Percentiles rank a stretch among this genome's conserved stretches.
Evolutionary conservation across 2,113 vertebrate species (phyloP).

Genomic region (Alces alces): DNA sequence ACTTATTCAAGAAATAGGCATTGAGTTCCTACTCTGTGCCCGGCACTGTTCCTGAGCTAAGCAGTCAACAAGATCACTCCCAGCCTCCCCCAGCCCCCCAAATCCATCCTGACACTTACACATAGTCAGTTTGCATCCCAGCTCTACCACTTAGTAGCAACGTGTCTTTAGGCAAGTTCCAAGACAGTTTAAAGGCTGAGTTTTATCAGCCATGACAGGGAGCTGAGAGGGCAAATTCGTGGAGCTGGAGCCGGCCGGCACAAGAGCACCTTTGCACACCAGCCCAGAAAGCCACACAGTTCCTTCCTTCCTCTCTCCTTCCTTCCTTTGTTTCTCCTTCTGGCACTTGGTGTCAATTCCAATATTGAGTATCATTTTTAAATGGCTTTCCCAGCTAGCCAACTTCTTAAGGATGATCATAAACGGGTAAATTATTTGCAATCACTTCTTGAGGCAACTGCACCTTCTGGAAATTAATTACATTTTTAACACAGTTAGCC

Average conservation of each 20-base stretch:
- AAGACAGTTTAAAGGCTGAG: background rate
- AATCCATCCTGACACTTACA: too few relatives aligned
- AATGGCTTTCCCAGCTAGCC: conserved; percentile 12
- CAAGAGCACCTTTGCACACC: conserved; percentile 21
- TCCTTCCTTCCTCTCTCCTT: background rate
- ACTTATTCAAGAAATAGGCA: background rate
- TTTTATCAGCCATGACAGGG: background rate
- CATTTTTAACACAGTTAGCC: conserved; percentile 56
- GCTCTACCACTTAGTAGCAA: background rate
- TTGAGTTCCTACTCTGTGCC: background rate
- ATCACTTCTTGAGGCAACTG: conserved; percentile 55
- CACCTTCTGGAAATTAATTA: conserved; percentile 67
- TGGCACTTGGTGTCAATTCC: background rate
- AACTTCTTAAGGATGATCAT: conserved; percentile 27
- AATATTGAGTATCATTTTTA: background rate
- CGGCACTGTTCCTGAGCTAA: background rate
- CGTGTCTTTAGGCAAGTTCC: background rate
- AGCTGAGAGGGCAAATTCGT: background rate
- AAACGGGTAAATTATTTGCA: conserved; percentile 61
- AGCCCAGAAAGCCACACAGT: background rate
- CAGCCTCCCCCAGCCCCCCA: background rate
- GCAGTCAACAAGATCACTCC: background rate
- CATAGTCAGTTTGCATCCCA: background rate
- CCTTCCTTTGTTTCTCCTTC: background rate
- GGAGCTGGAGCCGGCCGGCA: background rate